phyloP scores from a whole-genome alignment of 1,140 invertebrate genomes.

The Calycopis cecrops region DNA sequence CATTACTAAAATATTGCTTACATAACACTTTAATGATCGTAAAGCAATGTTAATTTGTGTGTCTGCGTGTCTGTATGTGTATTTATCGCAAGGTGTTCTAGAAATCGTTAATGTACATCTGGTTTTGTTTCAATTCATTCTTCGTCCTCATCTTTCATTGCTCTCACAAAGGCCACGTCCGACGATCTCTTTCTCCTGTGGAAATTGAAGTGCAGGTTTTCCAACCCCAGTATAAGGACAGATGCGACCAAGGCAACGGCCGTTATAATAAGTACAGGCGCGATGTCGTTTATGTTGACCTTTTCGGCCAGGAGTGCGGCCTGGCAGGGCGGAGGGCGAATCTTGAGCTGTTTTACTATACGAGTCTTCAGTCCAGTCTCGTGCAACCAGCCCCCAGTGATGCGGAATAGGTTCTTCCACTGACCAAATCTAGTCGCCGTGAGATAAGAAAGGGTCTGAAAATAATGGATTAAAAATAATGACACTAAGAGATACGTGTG shows the following conservation, averaged over 20 bases:
- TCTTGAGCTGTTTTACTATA: constrained; percentile 32
- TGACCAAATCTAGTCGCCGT: constrained; percentile 43
- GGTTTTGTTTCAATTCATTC: no score
- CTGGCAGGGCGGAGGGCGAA: constrained; percentile 44
- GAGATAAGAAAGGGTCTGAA: constrained; percentile 41
- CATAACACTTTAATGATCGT: no score
- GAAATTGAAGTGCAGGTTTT: constrained; percentile 35
- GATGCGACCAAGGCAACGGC: constrained; percentile 31
- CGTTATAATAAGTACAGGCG: constrained; percentile 34
- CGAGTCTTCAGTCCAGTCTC: constrained; percentile 45
- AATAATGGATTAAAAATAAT: constrained; percentile 6
- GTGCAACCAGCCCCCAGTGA: constrained; percentile 39
- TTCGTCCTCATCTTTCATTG: not conserved
- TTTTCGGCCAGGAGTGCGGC: constrained; percentile 50
- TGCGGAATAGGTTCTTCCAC: constrained; percentile 37
- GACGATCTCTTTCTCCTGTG: constrained; percentile 9
- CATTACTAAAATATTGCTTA: no score
- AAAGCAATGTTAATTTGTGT: no score
- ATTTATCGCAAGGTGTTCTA: no score
- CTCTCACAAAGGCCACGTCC: not conserved
- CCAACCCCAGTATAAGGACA: constrained; percentile 34
- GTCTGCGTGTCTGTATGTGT: no score
- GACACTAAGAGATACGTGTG: no score
- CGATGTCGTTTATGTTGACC: constrained; percentile 49
- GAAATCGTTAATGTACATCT: no score